Evolutionary conservation across 2,888 invertebrate genomes (phyloP).

Genomic region (Melanostoma scalare): DNA sequence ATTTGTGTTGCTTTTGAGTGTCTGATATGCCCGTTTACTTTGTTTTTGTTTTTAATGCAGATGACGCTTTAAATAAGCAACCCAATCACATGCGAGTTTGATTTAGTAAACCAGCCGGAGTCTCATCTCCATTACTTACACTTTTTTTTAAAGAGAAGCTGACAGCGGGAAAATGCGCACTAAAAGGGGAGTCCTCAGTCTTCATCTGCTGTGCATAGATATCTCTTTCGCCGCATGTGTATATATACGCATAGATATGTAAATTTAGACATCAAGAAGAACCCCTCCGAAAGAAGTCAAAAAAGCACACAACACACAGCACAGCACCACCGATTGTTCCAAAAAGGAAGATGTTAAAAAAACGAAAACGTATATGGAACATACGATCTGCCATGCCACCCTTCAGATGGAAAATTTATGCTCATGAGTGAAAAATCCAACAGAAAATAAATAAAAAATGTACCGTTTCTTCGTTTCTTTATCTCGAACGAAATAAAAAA

Average conservation of each 20-base stretch:
- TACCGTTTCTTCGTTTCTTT: constrained; percentile 47
- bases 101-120: constrained; percentile 61
- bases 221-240: constrained; percentile 36
- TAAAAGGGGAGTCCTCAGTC: constrained; percentile 67
- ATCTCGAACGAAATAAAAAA: constrained; percentile 48
- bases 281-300: constrained; percentile 12
- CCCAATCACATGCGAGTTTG: constrained; percentile 66
- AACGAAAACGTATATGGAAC: constrained; percentile 42
- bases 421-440: constrained; percentile 69
- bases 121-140: constrained; percentile 26
- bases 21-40: too few relatives aligned
- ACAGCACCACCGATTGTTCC: constrained; percentile 21
- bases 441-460: constrained; percentile 68
- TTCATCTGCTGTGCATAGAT: constrained; percentile 42
- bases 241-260: constrained; percentile 56
- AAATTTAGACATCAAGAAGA: constrained; percentile 70
- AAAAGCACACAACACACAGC: constrained; percentile 40
- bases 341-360: constrained; percentile 38
- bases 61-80: constrained; percentile 39
- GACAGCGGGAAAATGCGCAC: constrained; percentile 67
- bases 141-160: constrained; percentile 53
- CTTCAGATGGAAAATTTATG: constrained; percentile 72
- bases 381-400: constrained; percentile 58
- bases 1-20: too few relatives aligned
- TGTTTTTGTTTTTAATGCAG: too few relatives aligned